phyloP scores from a whole-genome alignment of 2,113 vertebrate genomes.

The Muscicapa adusta region DNA sequence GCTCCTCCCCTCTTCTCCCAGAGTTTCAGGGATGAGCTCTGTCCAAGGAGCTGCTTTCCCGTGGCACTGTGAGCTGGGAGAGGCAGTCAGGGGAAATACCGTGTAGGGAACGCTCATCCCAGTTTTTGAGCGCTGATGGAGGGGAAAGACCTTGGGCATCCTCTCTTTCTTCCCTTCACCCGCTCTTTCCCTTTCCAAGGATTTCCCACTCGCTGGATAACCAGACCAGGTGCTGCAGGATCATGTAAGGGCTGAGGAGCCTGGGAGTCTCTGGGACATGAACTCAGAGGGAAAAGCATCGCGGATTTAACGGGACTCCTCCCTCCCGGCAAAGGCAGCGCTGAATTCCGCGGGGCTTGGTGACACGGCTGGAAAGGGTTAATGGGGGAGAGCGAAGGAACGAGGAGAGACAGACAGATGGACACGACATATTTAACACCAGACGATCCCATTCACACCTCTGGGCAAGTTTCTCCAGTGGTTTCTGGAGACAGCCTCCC shows the following conservation, averaged over 20 bases:
- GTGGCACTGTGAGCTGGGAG: rapidly evolving
- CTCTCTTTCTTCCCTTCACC: neutral
- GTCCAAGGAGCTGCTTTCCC: rapidly evolving
- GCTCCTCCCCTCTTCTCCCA: neutral
- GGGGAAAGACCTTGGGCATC: neutral
- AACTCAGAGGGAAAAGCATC: neutral
- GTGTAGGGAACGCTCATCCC: neutral
- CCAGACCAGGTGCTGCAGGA: neutral
- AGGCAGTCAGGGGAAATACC: neutral
- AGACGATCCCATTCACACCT: neutral
- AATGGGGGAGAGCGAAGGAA: neutral
- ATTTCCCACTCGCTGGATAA: neutral
- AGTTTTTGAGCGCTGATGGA: rapidly evolving
- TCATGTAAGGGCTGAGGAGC: neutral
- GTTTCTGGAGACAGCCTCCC: neutral
- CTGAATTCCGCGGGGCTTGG: neutral
- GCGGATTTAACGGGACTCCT: neutral
- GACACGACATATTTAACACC: neutral
- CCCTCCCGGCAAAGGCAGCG: neutral
- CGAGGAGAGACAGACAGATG: neutral
- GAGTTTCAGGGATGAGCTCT: neutral
- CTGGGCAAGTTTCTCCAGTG: neutral
- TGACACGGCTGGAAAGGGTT: neutral
- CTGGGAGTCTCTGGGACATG: neutral
- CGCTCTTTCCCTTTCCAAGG: neutral